These are phyloP conservation scores for Elegia similella DNA, from an alignment of 2,888 invertebrate genomes.

Conservation along the genomic window DNA sequence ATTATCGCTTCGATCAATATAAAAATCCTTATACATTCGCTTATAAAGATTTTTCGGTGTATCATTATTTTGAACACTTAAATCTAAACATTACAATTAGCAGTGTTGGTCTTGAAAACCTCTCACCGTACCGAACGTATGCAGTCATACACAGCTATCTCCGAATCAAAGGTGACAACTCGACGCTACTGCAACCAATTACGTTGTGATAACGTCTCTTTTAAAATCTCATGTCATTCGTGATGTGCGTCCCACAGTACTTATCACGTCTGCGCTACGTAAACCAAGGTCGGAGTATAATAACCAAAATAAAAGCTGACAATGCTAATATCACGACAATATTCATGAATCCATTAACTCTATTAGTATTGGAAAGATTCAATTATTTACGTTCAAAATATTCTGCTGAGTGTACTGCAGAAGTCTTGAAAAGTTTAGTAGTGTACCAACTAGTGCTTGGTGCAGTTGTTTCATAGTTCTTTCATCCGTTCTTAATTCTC, in stretches of 20 bases:
- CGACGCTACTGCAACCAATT: not conserved
- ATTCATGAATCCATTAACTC: not conserved
- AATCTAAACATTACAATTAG: not conserved
- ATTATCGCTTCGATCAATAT: no score
- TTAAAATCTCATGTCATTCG: not conserved
- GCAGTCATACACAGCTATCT: no score
- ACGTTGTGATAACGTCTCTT: not conserved
- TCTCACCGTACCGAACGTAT: not conserved
- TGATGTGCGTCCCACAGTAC: conserved; percentile 5
- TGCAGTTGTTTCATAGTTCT: no score
- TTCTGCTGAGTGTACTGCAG: no score
- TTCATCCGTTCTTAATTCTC: no score
- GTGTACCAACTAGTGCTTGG: no score
- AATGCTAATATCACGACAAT: not conserved
- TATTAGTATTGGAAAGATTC: no score
- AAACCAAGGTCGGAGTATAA: conserved; percentile 16
- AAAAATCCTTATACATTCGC: no score
- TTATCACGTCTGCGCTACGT: conserved; percentile 12
- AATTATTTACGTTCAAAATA: no score
- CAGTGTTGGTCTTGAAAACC: not conserved
- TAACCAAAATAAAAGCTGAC: not conserved
- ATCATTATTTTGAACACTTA: no score
- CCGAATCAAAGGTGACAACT: not conserved
- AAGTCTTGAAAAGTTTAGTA: no score
- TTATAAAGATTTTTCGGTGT: no score